A percentile compares a stretch with the other conserved stretches of the same genome.
phyloP scores from a whole-genome alignment of 2,888 invertebrate species.

The Hemithea aestivaria region DNA sequence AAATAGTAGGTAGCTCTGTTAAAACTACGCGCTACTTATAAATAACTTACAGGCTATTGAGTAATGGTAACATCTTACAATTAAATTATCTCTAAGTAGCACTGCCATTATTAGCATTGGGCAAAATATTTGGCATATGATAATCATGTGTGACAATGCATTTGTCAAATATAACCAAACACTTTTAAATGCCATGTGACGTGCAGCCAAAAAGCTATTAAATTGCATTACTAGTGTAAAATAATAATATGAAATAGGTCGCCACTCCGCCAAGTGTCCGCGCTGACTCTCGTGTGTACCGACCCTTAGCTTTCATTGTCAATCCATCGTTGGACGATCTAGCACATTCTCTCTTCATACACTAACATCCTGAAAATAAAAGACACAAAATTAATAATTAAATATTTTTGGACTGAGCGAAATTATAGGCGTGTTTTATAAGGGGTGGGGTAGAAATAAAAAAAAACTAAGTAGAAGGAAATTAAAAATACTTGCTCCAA shows the following conservation, averaged over 20 bases:
- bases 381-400: neutral
- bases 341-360: constrained; percentile 4
- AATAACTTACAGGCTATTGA: constrained; percentile 16
- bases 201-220: constrained; percentile 4
- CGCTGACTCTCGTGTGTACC: constrained; percentile 12
- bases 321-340: constrained; percentile 1
- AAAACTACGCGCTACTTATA: constrained; percentile 6
- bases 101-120: neutral
- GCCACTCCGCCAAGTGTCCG: constrained; percentile 23
- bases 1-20: constrained; percentile 4
- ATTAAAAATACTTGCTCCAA: too few relatives aligned
- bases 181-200: too few relatives aligned
- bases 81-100: neutral
- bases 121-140: too few relatives aligned
- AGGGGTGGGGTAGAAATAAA: too few relatives aligned
- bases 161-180: too few relatives aligned
- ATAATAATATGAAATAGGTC: constrained; percentile 15
- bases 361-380: constrained; percentile 11
- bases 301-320: constrained; percentile 11
- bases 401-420: neutral
- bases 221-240: constrained; percentile 12
- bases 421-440: too few relatives aligned
- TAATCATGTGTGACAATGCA: too few relatives aligned
- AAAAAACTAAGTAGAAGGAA: too few relatives aligned
- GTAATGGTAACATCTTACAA: constrained; percentile 22